A percentile compares a stretch with the other conserved stretches of the same genome.
Evolutionary conservation across 1,140 invertebrate genomes (phyloP).

Genomic region (Drosophila ambigua): DNA sequence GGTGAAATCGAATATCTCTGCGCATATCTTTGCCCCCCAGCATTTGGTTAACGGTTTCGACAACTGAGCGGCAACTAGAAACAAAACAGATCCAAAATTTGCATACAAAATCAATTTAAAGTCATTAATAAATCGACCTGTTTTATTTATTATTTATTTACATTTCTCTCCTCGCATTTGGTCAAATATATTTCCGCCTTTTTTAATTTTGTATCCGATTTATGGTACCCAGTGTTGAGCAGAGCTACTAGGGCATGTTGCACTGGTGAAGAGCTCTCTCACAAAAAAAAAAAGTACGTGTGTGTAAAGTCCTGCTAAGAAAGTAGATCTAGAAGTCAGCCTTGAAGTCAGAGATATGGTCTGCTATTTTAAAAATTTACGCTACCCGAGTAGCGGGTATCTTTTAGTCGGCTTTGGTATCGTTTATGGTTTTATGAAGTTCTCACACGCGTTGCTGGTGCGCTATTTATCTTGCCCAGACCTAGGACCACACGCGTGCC

Average conservation of each 20-base stretch:
- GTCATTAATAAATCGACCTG: slow-evolving; percentile 79
- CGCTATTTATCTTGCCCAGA: slow-evolving; percentile 3
- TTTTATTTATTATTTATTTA: slow-evolving; percentile 75
- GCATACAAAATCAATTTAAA: slow-evolving; percentile 71
- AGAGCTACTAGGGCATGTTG: background rate
- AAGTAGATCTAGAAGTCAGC: too few relatives aligned
- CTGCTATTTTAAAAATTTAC: background rate
- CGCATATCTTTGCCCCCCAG: slow-evolving; percentile 33
- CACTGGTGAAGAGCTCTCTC: too few relatives aligned
- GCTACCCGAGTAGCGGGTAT: background rate
- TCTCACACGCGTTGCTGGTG: background rate
- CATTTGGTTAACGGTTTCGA: slow-evolving; percentile 49
- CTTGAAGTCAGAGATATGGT: too few relatives aligned
- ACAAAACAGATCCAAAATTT: slow-evolving; percentile 51
- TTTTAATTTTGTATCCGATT: slow-evolving; percentile 28
- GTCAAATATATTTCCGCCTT: slow-evolving; percentile 71
- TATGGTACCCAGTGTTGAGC: slow-evolving; percentile 5
- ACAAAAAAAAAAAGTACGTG: too few relatives aligned
- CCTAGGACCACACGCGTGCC: slow-evolving; percentile 33
- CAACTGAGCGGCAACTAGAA: slow-evolving; percentile 39
- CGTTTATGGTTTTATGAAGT: background rate
- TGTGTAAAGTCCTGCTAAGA: too few relatives aligned
- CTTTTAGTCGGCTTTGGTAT: background rate
- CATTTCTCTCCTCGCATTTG: slow-evolving; percentile 40
- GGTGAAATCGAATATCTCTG: slow-evolving; percentile 51